A percentile compares a stretch with the other conserved stretches of the same genome.
Evolutionary conservation across 2,888 invertebrate species (phyloP).

Genomic region (Drosophila suboccidentalis): DNA sequence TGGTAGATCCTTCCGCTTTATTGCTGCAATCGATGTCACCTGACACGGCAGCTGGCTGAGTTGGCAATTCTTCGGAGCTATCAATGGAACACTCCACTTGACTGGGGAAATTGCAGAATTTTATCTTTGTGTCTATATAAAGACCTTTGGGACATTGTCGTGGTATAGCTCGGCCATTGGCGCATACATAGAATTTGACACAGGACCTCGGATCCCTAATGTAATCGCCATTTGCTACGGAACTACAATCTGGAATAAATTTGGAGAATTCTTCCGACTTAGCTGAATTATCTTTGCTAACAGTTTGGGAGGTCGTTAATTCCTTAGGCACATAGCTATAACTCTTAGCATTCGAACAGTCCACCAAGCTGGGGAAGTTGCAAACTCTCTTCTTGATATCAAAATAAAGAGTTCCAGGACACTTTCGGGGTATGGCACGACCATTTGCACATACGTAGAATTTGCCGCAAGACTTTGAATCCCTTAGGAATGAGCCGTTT

Average conservation of each 20-base stretch:
- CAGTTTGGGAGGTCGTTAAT: neutral
- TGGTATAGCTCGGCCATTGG: slow-evolving; percentile 33
- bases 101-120: slow-evolving; percentile 42
- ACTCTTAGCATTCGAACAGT: slow-evolving; percentile 38
- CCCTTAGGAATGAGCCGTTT: slow-evolving; percentile 57
- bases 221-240: slow-evolving; percentile 35
- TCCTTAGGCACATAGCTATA: neutral
- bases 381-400: slow-evolving; percentile 53
- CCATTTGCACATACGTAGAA: slow-evolving; percentile 65
- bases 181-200: slow-evolving; percentile 50
- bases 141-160: slow-evolving; percentile 51
- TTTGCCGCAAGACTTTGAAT: slow-evolving; percentile 43
- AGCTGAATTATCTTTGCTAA: neutral
- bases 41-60: neutral
- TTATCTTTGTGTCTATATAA: slow-evolving; percentile 29
- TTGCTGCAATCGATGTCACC: slow-evolving; percentile 34
- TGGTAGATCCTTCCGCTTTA: slow-evolving; percentile 27
- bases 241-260: slow-evolving; percentile 37
- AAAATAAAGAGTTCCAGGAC: slow-evolving; percentile 55
- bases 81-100: slow-evolving; percentile 34
- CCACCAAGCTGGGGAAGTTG: slow-evolving; percentile 59
- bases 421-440: slow-evolving; percentile 38
- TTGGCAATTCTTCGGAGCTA: neutral
- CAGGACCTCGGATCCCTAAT: slow-evolving; percentile 39
- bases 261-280: neutral